A percentile compares a stretch with the other conserved stretches of the same genome.
phyloP scores from a whole-genome alignment of 2,113 vertebrate species.

The Macrotus californicus region DNA sequence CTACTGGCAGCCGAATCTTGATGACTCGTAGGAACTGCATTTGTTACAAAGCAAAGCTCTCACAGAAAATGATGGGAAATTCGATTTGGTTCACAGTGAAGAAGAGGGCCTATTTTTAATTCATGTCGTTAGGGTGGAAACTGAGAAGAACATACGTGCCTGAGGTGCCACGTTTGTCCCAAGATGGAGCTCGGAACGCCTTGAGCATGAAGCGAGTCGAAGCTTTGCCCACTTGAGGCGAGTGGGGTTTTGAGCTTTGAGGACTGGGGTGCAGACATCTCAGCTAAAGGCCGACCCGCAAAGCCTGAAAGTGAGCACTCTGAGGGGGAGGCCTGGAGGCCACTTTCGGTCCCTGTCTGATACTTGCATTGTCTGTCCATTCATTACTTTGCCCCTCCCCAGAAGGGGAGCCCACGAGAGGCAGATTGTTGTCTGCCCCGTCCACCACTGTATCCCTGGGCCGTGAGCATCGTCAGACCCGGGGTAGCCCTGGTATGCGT shows the following conservation, averaged over 20 bases:
- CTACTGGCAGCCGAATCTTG: neutral
- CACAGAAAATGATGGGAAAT: neutral
- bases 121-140: neutral
- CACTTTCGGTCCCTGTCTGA: no score
- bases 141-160: neutral
- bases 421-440: no score
- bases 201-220: neutral
- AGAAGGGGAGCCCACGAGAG: neutral
- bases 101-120: neutral
- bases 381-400: neutral
- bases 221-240: neutral
- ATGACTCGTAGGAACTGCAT: neutral
- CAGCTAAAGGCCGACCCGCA: neutral
- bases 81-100: neutral
- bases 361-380: neutral
- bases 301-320: neutral
- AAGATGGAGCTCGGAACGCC: accelerated
- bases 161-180: neutral
- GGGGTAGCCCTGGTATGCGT: neutral
- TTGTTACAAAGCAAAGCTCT: neutral
- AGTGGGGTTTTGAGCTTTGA: neutral
- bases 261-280: neutral
- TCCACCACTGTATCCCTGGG: neutral
- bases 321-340: neutral
- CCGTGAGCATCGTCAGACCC: neutral